Base-by-base conservation (phyloP, 2,797 vertebrate genomes). In the Myoxocephalus aenaeus region DNA sequence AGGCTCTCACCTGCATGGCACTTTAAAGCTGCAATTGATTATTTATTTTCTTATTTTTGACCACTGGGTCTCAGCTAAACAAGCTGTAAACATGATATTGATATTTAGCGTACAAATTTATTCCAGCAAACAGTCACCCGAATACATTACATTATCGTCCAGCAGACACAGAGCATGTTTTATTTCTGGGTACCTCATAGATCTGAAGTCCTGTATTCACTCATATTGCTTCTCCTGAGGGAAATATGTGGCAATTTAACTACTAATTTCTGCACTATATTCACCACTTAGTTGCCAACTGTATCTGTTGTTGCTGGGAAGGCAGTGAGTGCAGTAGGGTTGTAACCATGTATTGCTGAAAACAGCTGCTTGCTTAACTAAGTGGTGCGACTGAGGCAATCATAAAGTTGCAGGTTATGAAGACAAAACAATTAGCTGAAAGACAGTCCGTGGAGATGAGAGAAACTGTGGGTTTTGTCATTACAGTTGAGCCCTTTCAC, bases 251-350 rank as follows among this genome's bases (percentile, higher is more conserved):
- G 22, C 5, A 61, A 6, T 56, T 40, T 18, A 51, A 32, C 40
- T 56, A 20, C 32, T 58, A 38, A 54, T 32, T 44, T 29, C 27
- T 73, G 20, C n/a, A 56, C 61, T 73, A 44, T 54, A 50, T 51
- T 38, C 42, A 61, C 54, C 56, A 42, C 17, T 46, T 51, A 66
- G 11, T 51, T n/a, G 12, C 18, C 11, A 11, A n/a, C 17, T 17
- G 44, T 54, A 7, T 50, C 14, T 61, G 40, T 29, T 61, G 34
- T 2, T 14, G 18, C 42, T 46, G 44, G 44, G 14, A 17, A 46
- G 44, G 44, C 17, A 34, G 34, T 8, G 44, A 34, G 34, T 8
- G 44, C 44, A 48, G 6, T 20, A 20, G 32, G 9, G 14, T 34
- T 50, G 13, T 15, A 50, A 65, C 44, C 6, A 50, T 27, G 34